A percentile compares a stretch with the other conserved stretches of the same genome.
These are phyloP conservation scores for Esox masquinongy DNA, from an alignment of 2,797 vertebrate species.

Conservation along the genomic window DNA sequence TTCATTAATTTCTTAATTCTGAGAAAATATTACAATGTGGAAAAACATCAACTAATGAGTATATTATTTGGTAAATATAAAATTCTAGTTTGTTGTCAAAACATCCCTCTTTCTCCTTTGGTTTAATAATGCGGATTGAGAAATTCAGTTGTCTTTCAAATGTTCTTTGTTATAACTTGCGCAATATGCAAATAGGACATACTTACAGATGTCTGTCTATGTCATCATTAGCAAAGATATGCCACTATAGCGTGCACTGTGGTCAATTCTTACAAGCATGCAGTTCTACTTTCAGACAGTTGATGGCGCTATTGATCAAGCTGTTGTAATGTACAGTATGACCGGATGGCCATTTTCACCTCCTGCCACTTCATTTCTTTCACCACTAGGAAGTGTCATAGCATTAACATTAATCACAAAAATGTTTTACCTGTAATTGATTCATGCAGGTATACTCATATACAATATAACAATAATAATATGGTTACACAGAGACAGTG, in stretches of 20 bases:
- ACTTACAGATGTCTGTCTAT: neutral
- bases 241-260: neutral
- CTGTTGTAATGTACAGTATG: constrained; percentile 32
- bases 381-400: constrained; percentile 75
- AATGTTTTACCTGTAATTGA: constrained; percentile 27
- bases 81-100: neutral
- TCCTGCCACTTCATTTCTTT: constrained; percentile 47
- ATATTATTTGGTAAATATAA: constrained; percentile 39
- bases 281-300: constrained; percentile 50
- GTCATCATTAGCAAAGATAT: neutral
- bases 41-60: constrained; percentile 30
- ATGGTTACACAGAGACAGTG: neutral
- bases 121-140: constrained; percentile 13
- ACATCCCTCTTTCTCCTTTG: constrained; percentile 17
- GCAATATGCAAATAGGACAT: neutral
- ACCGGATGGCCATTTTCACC: neutral
- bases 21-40: constrained; percentile 15
- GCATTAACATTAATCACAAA: constrained; percentile 57
- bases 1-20: neutral
- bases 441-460: neutral
- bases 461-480: too few relatives aligned
- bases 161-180: neutral
- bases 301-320: constrained; percentile 62
- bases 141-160: neutral
- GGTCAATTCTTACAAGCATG: neutral